Base-by-base conservation (phyloP, 2,888 invertebrate genomes). In the Podabrus alpinus region DNA sequence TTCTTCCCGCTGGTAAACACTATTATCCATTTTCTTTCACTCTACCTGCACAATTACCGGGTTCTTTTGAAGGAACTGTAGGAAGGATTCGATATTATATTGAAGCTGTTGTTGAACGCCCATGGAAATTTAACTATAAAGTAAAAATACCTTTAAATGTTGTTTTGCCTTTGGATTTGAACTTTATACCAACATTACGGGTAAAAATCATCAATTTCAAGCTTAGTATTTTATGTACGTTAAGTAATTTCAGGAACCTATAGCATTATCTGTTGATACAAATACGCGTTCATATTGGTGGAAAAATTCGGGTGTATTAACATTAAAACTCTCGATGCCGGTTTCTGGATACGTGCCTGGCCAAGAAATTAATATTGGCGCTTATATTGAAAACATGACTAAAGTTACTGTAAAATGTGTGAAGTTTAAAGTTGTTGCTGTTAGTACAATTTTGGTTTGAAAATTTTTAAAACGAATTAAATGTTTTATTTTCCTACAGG, bases 261-360 rank as follows among this genome's bases (percentile, higher is more conserved):
- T 45, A 7, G 7, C 45, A 1, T 7, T 45, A 9, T n/a, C 45
- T 13, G 45, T n/a, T 7, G n/a, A 45, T 7, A 29, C 11, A 21
- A 16, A n/a, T n/a, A n/a, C 15, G 61, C 45, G 66, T 73, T 67
- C 15, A 13, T 76, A 11, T 15, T 75, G n/a, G n/a, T 72, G 62
- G 25, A 66, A 29, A 29, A n/a, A n/a, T n/a, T n/a, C n/a, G 16
- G 75, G 61, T 16, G 66, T 68, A 15, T 9, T 77, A 13, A 62
- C 60, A 7, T 67, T 75, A 5, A 25, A 45, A 17, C 29, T 74
- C 1, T 68, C 68, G 10, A 2, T 72, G 15, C 76, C 76, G 11
- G 92, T 93, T 29, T 91, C 91, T 7, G 95, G 95, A 1, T 94
- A 92, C 85, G 93, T 94, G 60, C 92, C 94, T 1, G 95, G 95